Conservation (phyloP, 2,113 vertebrate genomes). For the Saccopteryx leptura region DNA sequence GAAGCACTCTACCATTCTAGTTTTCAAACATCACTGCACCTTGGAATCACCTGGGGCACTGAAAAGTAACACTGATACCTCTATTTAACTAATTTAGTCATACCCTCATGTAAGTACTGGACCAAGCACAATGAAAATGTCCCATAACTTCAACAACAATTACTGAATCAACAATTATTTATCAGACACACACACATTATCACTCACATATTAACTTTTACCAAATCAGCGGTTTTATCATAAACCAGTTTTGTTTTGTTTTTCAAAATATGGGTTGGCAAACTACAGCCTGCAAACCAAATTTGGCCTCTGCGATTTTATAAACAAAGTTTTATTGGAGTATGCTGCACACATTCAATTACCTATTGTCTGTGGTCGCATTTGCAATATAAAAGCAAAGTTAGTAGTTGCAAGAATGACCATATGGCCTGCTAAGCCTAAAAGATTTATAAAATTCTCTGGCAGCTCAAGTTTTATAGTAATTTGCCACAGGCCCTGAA, state of each 20-base stretch:
- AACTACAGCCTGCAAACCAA: background rate
- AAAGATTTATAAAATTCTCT: slow-evolving; percentile 29
- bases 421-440: background rate
- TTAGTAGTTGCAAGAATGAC: background rate
- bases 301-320: background rate
- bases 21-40: background rate
- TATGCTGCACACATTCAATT: background rate
- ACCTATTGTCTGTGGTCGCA: background rate
- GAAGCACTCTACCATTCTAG: background rate
- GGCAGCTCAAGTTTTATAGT: background rate
- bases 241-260: background rate
- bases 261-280: background rate
- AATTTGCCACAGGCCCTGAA: background rate
- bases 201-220: background rate
- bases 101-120: background rate
- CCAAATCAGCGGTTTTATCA: background rate
- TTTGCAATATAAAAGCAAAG: background rate
- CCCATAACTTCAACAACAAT: background rate
- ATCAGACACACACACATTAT: background rate
- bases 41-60: background rate
- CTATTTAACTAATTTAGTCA: background rate
- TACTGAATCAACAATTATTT: slow-evolving; percentile 10
- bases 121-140: background rate
- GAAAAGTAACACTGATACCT: background rate
- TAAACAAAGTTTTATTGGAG: background rate